Base-by-base conservation (phyloP, 2,113 vertebrate species). In the Bufo bufo region DNA sequence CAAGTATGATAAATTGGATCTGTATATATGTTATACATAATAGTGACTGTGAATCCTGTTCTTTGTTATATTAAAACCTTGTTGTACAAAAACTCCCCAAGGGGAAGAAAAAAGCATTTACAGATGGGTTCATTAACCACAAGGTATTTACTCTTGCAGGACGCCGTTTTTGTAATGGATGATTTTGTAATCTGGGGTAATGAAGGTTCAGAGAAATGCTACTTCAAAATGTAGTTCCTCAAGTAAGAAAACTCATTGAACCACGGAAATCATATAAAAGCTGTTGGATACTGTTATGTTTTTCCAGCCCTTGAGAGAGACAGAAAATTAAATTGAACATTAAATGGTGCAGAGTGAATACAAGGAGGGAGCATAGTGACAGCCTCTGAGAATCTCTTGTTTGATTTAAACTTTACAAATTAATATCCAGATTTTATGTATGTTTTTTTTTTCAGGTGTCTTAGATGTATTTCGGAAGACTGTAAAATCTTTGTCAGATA, bases 271-370 rank as follows among this genome's bases (percentile, higher is more conserved):
- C 17, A 59, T 58, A 23, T 47, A 84, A 89, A 72, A 89, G 72
- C 72, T 89, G 81, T 78, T 84, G 87, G 61, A 69, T 78, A 65
- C 80, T 52, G 71, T 78, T 58, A 89, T 89, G 82, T 66, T 89
- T 84, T 84, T 33, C 49, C 11, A 77, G 59, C 72, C 71, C 74
- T 74, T 69, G 23, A 74, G 87, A 77, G 72, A 89, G 82, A n/a
- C 14, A 78, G 49, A 78, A 69, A 69, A 89, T 84, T 77, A 65
- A 33, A 88, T 88, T 88, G 77, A 84, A 88, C 87, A 88, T 89
- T 89, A 89, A 84, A 84, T 88, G 87, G 58, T 77, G 87, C 87
- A 77, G 84, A 77, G 71, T 84, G 61, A 78, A 88, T 65, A 75
- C 65, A 72, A 84, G 45, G 56, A 84, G 45, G 12, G 20, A 77